Percentiles rank a stretch among this genome's conserved stretches.
Evolutionary conservation across 2,797 vertebrate species (phyloP).

Genomic region (Octomys mimax): DNA sequence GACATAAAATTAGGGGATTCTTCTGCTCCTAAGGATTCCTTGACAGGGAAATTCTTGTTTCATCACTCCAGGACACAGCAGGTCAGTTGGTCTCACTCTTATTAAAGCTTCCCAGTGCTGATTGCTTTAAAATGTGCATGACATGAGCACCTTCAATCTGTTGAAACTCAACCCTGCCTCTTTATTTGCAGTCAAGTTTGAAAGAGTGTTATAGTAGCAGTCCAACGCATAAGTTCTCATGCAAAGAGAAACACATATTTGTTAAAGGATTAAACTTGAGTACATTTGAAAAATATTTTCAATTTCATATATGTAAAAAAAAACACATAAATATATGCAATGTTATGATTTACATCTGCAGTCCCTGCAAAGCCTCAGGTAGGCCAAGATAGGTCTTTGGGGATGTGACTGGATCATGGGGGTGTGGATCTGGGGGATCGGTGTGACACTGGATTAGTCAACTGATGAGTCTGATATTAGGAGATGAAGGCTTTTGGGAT

Average conservation of each 20-base stretch:
- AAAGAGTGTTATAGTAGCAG: background rate
- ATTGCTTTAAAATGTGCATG: background rate
- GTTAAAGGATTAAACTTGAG: background rate
- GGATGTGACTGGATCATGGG: background rate
- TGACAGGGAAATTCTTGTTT: background rate
- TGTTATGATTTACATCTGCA: background rate
- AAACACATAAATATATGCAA: background rate
- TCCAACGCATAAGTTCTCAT: background rate
- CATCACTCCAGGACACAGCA: background rate
- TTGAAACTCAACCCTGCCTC: background rate
- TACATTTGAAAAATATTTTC: background rate
- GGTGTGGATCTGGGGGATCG: background rate
- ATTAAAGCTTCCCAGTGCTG: background rate
- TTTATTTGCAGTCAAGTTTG: conserved; percentile 11
- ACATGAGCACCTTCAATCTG: background rate
- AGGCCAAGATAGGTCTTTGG: background rate
- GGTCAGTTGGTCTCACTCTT: background rate
- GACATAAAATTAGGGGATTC: background rate
- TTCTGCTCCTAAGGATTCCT: background rate
- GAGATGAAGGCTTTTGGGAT: background rate
- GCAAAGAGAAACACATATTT: background rate
- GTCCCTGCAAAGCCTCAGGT: background rate
- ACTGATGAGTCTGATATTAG: background rate
- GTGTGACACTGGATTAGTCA: background rate
- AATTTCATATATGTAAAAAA: background rate